Evolutionary conservation across 2,888 invertebrate species (phyloP), one percentile per base, ranked within the genome.

Genomic region (Agrenia bidenticulata): DNA sequence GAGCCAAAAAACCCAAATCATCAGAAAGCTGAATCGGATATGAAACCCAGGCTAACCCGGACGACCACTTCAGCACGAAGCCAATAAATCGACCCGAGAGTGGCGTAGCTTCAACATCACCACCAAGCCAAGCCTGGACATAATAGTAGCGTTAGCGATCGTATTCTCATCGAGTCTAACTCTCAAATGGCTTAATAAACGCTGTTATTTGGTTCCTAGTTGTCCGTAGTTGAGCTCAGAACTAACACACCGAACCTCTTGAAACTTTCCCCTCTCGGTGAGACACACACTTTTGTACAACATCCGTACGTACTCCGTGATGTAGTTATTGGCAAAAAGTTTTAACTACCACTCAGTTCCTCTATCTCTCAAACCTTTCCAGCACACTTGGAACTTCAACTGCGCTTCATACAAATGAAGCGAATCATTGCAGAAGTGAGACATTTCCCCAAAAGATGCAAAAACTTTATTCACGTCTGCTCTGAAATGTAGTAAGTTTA

Each of bases 21-120:
- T 32, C 32, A 32, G 32, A 32, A 32, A 32, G 32, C 11, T 32
- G 32, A 32, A 32, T 32, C 32, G 32, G 32, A 32, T 32, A 32
- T 32, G 32, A 32, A 32, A 11, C 32, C 32, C 32, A 32, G 4
- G 32, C 32, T 32, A 32, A 32, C 32, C 32, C 32, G 5, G 32
- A 37, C 45, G 57, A 59, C 59, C 68, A 65, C 68, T 68, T 62
- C 64, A 62, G 65, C 68, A 68, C 68, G 65, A 63, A 68, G 68
- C 68, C 68, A 68, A 68, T 68, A 68, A 68, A 65, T 68, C 64
- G 63, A 63, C 56, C 63, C 49, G 55, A 15, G 24, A 24, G 17
- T 15, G 26, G 17, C 15, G 53, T 23, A 41, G 54, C 39, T 45
- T 61, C 5, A 54, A 39, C 37, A 51, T 32, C 55, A 24, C 55